A percentile compares a stretch with the other conserved stretches of the same genome.
These are phyloP conservation scores for Plecotus auritus DNA, from an alignment of 2,113 vertebrate species.

Conservation along the genomic window DNA sequence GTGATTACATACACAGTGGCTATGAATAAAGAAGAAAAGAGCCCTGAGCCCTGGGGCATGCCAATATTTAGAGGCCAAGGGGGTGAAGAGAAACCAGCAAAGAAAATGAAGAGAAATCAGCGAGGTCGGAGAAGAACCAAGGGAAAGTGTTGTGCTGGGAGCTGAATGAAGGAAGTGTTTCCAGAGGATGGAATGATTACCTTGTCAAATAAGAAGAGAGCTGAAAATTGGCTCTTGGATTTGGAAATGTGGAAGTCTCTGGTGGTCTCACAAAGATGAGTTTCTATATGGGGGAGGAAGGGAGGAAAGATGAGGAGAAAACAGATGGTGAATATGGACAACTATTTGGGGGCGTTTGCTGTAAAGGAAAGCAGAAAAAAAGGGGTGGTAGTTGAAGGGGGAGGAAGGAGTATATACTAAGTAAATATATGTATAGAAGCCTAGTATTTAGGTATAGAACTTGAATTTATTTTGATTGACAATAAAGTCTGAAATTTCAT, in stretches of 20 bases:
- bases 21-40: neutral
- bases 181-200: neutral
- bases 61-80: neutral
- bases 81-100: neutral
- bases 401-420: neutral
- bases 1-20: neutral
- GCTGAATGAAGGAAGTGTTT: neutral
- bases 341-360: neutral
- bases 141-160: neutral
- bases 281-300: neutral
- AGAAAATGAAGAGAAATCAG: neutral
- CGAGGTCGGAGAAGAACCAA: neutral
- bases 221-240: neutral
- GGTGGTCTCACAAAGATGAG: neutral
- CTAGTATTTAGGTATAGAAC: neutral
- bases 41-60: neutral
- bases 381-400: neutral
- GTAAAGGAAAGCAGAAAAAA: neutral
- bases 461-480: conserved; percentile 66
- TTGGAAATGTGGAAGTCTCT: neutral
- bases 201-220: neutral
- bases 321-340: neutral
- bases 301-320: neutral
- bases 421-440: neutral
- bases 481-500: conserved; percentile 67